A percentile compares a stretch with the other conserved stretches of the same genome.
Conservation (phyloP, 1,140 invertebrate species). For the Ericerus pela region DNA sequence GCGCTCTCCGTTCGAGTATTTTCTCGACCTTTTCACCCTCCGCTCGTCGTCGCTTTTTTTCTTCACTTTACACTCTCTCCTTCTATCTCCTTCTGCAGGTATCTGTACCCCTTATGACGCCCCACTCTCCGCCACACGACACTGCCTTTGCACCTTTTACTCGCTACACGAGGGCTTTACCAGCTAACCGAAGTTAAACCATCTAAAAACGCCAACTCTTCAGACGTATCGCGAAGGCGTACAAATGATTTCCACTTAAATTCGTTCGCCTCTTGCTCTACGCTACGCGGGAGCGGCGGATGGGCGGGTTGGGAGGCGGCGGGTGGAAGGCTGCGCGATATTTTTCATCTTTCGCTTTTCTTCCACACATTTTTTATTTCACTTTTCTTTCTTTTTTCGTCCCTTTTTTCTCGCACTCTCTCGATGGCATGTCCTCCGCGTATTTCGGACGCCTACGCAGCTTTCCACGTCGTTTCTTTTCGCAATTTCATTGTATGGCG, state of each 20-base stretch:
- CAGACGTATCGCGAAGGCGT: neutral
- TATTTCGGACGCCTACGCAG: neutral
- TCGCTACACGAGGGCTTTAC: no score
- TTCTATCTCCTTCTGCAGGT: no score
- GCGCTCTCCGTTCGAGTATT: slow-evolving; percentile 5
- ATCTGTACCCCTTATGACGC: no score
- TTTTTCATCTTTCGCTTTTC: neutral
- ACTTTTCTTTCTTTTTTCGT: neutral
- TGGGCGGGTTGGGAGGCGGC: neutral
- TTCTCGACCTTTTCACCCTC: neutral
- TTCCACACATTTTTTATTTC: neutral
- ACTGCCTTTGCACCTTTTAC: neutral
- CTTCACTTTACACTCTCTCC: no score
- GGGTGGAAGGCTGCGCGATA: neutral
- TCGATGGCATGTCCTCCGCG: neutral
- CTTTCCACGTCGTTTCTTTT: neutral
- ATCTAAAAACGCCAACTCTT: slow-evolving; percentile 8
- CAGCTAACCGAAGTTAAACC: no score
- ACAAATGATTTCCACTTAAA: slow-evolving; percentile 11
- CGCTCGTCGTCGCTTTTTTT: no score
- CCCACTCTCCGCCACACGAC: neutral
- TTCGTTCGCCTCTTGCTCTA: slow-evolving; percentile 10
- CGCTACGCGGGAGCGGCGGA: neutral
- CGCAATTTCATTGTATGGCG: neutral
- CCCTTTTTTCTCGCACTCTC: slow-evolving; percentile 12